A percentile compares a stretch with the other conserved stretches of the same genome.
These are phyloP conservation scores for Ciconia nigra DNA, from an alignment of 2,797 vertebrate species.

Conservation along the genomic window DNA sequence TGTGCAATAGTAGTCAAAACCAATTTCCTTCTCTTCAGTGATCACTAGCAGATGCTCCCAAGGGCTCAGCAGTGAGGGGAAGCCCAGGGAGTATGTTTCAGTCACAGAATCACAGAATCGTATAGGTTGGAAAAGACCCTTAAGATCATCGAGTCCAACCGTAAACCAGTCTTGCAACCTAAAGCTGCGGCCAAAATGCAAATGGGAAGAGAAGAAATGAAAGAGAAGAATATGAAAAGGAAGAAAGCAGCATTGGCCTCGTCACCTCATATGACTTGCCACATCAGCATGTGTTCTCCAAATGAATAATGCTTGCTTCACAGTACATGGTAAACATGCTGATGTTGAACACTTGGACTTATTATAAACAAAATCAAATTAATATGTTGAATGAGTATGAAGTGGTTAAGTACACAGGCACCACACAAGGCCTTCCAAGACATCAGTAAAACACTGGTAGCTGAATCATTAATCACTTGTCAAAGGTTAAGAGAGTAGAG, in stretches of 20 bases:
- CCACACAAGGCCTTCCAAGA: not conserved
- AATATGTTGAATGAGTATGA: not conserved
- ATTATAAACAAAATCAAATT: not conserved
- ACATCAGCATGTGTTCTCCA: not conserved
- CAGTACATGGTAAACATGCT: not conserved
- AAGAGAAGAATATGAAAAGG: not conserved
- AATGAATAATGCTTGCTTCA: not conserved
- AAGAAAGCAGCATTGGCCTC: not conserved
- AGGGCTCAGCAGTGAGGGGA: not conserved
- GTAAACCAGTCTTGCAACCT: not conserved
- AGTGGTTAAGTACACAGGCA: not conserved
- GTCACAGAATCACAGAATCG: no score
- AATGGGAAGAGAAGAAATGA: not conserved
- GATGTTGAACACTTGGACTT: not conserved
- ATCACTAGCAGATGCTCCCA: not conserved
- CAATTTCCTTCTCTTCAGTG: not conserved
- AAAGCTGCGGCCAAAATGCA: not conserved
- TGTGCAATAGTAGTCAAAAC: not conserved
- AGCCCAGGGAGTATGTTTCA: not conserved
- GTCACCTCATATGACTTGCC: fast-evolving
- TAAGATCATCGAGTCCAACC: no score
- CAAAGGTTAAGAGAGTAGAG: not conserved
- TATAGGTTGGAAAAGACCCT: no score
- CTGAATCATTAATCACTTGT: constrained; percentile 35
- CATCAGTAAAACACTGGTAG: not conserved